A percentile compares a stretch with the other conserved stretches of the same genome.
Evolutionary conservation across 2,888 invertebrate genomes (phyloP).

Genomic region (Callyntrura sp.): DNA sequence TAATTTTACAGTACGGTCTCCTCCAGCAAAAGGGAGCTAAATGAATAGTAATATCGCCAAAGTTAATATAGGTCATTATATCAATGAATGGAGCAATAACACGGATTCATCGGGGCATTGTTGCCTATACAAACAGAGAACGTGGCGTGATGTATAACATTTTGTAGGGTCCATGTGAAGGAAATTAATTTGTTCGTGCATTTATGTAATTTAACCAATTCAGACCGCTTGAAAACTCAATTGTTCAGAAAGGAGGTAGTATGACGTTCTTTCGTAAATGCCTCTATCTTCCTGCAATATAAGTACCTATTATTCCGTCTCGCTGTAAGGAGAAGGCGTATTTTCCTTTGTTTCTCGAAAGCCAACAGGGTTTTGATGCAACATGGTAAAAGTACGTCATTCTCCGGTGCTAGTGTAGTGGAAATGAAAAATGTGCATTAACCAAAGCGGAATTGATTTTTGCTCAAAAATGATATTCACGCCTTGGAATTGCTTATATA

Average conservation of each 20-base stretch:
- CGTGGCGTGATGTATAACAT: too few relatives aligned
- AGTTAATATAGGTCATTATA: too few relatives aligned
- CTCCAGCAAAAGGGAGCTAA: too few relatives aligned
- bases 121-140: too few relatives aligned
- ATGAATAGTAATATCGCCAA: too few relatives aligned
- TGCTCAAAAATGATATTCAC: neutral
- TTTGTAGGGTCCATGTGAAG: neutral
- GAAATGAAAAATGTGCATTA: neutral
- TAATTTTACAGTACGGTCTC: too few relatives aligned
- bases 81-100: too few relatives aligned
- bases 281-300: neutral
- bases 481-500: neutral
- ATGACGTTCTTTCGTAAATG: neutral
- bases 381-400: neutral
- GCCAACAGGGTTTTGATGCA: neutral
- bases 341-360: conserved; percentile 22
- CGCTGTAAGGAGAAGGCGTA: neutral
- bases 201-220: neutral
- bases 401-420: neutral
- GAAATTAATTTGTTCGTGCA: neutral
- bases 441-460: conserved; percentile 35
- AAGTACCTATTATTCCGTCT: neutral
- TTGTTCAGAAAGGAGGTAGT: neutral
- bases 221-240: neutral
- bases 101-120: too few relatives aligned